Base-by-base conservation (phyloP, 2,888 invertebrate genomes). In the Acleris cristana region DNA sequence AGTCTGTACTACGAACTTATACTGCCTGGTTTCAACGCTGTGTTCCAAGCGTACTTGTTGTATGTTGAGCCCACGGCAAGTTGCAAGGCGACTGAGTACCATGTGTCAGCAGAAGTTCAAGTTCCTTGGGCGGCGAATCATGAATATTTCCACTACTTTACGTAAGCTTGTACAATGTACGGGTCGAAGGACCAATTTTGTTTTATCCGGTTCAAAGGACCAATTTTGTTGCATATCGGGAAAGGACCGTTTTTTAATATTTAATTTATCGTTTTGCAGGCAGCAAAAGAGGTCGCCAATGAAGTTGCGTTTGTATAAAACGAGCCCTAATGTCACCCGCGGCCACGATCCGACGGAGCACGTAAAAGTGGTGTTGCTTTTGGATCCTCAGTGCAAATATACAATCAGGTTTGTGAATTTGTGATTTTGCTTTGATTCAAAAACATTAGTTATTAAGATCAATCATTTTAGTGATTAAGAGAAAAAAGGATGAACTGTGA, bases 301-400 rank as follows among this genome's bases (percentile, higher is more conserved):
- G 83, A 93, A 94, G 76, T 73, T 96, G 21, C 93, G 94, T 73
- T 86, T 95, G 21, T 94, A 93, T 67, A 92, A 86, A 73, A 89
- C 93, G 48, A 93, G 93, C 76, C 94, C 95, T 0, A 82, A 86
- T 21, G 65, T 81, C 0, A 85, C 83, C 2, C 40, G 68, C 26
- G 89, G 89, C 34, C 81, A 85, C 0, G 82, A 88, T 10, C 76
- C 88, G 69, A 84, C 90, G 0, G 83, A 89, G 40, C 73, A 82
- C 69, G 94, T 94, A 0, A 88, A 87, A 73, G 82, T 97, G 4
- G 94, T 93, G 59, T 76, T 97, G 19, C 92, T 94, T 60, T 86
- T 96, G 73, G 96, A 96, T 81, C 95, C 96, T 6, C 89, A 93
- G 51, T 97, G 97, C 79, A 93, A 93, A n/a, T 97, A 95, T 79